These are phyloP conservation scores for Amblyopsis rosae DNA, from an alignment of 2,113 vertebrate species.

Conservation along the genomic window DNA sequence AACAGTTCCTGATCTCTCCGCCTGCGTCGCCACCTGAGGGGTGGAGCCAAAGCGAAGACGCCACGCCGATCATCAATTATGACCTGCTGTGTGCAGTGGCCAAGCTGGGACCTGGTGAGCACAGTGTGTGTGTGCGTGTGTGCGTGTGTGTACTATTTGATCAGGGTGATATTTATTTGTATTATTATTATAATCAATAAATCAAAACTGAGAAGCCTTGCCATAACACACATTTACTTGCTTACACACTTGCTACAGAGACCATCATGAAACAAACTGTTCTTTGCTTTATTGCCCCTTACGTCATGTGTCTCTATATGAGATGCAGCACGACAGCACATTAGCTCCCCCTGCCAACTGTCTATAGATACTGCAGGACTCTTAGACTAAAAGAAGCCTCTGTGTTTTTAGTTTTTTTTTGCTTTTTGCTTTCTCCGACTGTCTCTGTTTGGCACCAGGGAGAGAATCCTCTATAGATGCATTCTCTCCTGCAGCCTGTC, in stretches of 20 bases:
- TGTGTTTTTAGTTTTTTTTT: neutral
- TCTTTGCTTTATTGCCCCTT: slow-evolving; percentile 8
- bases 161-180: neutral
- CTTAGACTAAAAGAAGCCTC: neutral
- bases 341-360: slow-evolving; percentile 68
- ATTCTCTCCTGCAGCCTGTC: slow-evolving; percentile 58
- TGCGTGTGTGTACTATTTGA: slow-evolving; percentile 2
- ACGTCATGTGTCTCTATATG: slow-evolving; percentile 42
- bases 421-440: slow-evolving; percentile 17
- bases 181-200: neutral
- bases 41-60: slow-evolving; percentile 95
- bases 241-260: slow-evolving; percentile 44
- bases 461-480: slow-evolving; percentile 54
- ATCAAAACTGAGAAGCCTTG: neutral
- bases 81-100: slow-evolving; percentile 96
- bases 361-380: slow-evolving; percentile 45
- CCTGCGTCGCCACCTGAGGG: slow-evolving; percentile 93
- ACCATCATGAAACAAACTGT: slow-evolving; percentile 62
- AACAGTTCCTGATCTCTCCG: slow-evolving; percentile 97
- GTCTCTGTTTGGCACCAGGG: slow-evolving; percentile 36
- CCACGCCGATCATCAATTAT: slow-evolving; percentile 91
- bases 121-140: slow-evolving; percentile 1
- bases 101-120: slow-evolving; percentile 92
- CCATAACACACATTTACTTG: neutral
- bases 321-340: slow-evolving; percentile 40